Evolutionary conservation across 2,113 vertebrate genomes (phyloP).

Genomic region (Centropus unirufus): DNA sequence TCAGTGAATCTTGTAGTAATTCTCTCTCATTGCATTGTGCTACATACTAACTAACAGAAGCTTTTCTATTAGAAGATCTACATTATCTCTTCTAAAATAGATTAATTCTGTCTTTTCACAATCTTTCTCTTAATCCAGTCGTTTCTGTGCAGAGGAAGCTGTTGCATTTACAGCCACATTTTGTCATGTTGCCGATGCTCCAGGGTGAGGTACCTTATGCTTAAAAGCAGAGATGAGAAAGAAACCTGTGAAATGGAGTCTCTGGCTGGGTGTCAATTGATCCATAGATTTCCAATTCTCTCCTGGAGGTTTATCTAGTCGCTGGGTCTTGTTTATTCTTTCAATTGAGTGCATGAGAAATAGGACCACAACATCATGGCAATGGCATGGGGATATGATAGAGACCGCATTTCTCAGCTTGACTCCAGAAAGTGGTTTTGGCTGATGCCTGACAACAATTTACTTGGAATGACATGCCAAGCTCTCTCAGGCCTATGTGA

Average conservation of each 20-base stretch:
- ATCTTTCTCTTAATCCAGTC: neutral
- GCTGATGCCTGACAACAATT: neutral
- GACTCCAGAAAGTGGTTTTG: neutral
- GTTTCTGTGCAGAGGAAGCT: neutral
- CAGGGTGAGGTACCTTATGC: neutral
- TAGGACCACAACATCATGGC: neutral
- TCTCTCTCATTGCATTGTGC: neutral
- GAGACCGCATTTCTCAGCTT: neutral
- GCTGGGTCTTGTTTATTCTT: neutral
- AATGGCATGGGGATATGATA: neutral
- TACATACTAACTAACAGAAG: neutral
- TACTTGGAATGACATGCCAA: neutral
- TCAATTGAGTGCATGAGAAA: neutral
- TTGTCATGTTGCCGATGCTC: neutral
- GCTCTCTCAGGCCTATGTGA: neutral
- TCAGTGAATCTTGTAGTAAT: neutral
- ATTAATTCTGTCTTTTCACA: neutral
- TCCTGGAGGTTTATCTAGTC: neutral
- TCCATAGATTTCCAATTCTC: neutral
- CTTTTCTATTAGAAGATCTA: neutral
- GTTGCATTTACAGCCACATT: neutral
- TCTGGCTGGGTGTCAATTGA: fast-evolving
- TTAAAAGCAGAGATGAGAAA: neutral
- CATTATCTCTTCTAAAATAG: neutral
- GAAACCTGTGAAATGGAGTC: neutral